Evolutionary conservation across 2,113 vertebrate genomes (phyloP).

Genomic region (Salminus brasiliensis): DNA sequence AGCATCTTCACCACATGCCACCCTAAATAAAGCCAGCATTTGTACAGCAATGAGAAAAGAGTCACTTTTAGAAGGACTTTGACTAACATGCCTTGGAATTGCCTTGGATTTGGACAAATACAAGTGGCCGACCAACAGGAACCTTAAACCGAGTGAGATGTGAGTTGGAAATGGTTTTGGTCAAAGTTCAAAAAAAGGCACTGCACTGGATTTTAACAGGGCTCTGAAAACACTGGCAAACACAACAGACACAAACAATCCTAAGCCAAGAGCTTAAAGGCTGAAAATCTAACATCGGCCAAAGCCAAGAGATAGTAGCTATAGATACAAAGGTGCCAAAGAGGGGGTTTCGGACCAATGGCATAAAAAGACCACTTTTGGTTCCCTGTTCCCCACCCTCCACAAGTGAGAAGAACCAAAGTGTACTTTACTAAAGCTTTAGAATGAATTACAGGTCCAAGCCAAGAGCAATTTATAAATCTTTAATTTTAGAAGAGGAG

Average conservation of each 20-base stretch:
- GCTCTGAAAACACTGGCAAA: slow-evolving; percentile 6
- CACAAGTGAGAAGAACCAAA: too few relatives aligned
- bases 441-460: too few relatives aligned
- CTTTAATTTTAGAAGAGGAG: too few relatives aligned
- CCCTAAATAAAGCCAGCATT: slow-evolving; percentile 8
- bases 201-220: slow-evolving; percentile 3
- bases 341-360: too few relatives aligned
- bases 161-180: neutral
- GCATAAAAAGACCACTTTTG: too few relatives aligned
- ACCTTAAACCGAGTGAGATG: neutral
- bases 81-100: neutral
- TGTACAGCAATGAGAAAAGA: neutral
- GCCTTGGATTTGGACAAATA: neutral
- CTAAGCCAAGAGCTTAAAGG: slow-evolving; percentile 8
- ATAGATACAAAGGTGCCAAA: neutral
- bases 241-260: neutral
- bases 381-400: too few relatives aligned
- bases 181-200: neutral
- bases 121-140: neutral
- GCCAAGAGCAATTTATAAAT: too few relatives aligned
- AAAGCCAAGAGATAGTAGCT: neutral
- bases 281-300: slow-evolving; percentile 3
- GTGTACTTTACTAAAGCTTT: too few relatives aligned
- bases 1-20: neutral
- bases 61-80: neutral